Base-by-base conservation (phyloP, 1,140 invertebrate genomes). In the Leptopilina clavipes region DNA sequence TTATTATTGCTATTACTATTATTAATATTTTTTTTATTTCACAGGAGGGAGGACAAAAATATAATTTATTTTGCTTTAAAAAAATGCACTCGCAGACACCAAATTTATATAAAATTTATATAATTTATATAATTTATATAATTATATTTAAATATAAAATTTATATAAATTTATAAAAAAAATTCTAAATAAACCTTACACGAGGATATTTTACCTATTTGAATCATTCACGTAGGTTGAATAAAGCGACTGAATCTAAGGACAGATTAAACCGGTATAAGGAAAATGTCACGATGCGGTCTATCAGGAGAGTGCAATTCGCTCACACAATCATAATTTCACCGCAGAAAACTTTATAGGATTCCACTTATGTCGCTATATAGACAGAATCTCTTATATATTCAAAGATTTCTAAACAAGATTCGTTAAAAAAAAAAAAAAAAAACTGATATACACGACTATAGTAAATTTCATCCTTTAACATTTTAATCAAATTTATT, bases 241-340 rank as follows among this genome's bases (percentile, higher is more conserved):
- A 76, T 76, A 56, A 78, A 73, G 72, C 48, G 17, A 77, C 71
- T 73, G 65, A 81, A 71, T 73, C 37, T 40, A 31, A 72, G 74
- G 71, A 81, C 76, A 78, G 81, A 76, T 1, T 83, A 86, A 87
- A 85, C 82, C 80, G 81, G 80, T 83, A 31, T 31, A 81, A 78
- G 81, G 85, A 86, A 86, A 87, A 86, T 82, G 82, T 82, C 82
- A 83, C 75, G 84, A 81, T 79, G 71, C 77, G 73, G n/a, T 17
- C 48, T 52, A 52, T 52, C 48, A 81, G 77, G n/a, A 31, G 25
- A 31, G 25, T 76, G 79, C 76, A 79, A 71, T 73, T 78, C 75
- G 73, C 37, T 45, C 37, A 52, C 48, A 52, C 14, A 17, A 17
- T 52, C 48, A 52, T 52, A 31, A 31, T 52, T 52, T 52, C 48